Evolutionary conservation across 2,888 invertebrate genomes (phyloP).

Genomic region (Drosophila cognata): DNA sequence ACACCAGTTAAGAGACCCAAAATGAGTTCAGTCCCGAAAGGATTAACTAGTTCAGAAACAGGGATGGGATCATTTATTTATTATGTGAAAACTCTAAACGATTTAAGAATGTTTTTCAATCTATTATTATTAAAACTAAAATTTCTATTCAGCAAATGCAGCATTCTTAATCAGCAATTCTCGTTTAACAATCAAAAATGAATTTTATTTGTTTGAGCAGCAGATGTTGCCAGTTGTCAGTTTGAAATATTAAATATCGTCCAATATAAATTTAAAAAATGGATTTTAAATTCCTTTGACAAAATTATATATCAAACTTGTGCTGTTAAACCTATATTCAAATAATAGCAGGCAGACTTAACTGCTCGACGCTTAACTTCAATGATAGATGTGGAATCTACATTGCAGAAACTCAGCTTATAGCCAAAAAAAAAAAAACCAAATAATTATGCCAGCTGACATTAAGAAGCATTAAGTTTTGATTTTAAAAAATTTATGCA

Average conservation of each 20-base stretch:
- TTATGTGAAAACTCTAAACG: neutral
- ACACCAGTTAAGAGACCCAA: neutral
- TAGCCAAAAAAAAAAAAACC: no score
- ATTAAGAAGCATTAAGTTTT: no score
- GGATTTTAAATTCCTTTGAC: neutral
- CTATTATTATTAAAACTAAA: neutral
- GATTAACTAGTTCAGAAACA: neutral
- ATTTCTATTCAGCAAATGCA: neutral
- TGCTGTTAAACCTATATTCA: neutral
- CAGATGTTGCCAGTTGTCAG: neutral
- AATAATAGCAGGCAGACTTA: neutral
- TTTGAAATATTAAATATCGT: neutral
- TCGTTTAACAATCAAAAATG: neutral
- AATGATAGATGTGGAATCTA: neutral
- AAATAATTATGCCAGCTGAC: fast-evolving
- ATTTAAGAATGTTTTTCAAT: neutral
- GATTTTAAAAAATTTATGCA: no score
- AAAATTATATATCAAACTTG: no score
- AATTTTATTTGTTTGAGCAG: neutral
- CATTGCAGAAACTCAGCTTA: neutral
- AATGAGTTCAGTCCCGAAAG: neutral
- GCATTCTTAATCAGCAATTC: neutral
- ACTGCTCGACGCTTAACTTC: no score
- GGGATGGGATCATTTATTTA: neutral
- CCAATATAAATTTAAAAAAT: neutral